These are phyloP conservation scores for Torymus auratus DNA, from an alignment of 2,888 invertebrate genomes.

Conservation along the genomic window DNA sequence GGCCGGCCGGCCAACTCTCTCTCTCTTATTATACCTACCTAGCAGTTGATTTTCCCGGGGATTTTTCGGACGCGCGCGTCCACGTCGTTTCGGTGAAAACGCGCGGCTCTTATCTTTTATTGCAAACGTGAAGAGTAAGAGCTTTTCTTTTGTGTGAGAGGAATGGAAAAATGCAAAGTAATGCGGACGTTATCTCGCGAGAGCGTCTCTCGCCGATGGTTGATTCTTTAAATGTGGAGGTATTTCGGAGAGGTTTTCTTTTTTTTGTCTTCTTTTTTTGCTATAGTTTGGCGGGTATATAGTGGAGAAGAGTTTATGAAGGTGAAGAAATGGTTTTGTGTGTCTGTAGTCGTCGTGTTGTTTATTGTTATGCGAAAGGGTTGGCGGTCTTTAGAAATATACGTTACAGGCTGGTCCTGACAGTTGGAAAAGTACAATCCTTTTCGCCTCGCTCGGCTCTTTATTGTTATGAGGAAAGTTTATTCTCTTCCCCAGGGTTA, in stretches of 20 bases:
- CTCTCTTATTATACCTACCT: not conserved
- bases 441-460: too few species aligned
- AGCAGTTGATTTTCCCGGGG: constrained; percentile 13
- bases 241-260: not conserved
- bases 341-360: not conserved
- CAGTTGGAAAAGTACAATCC: too few species aligned
- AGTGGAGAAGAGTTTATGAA: not conserved
- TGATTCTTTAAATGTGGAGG: not conserved
- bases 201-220: not conserved
- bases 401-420: too few species aligned
- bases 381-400: not conserved
- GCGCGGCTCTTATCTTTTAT: constrained; percentile 21
- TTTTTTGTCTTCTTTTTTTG: not conserved
- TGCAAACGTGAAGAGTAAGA: not conserved
- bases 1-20: not conserved
- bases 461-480: too few species aligned
- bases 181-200: constrained; percentile 6
- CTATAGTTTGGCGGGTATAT: too few species aligned
- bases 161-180: constrained; percentile 16
- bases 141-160: constrained; percentile 1
- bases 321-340: too few species aligned
- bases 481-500: too few species aligned
- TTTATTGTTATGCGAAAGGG: not conserved
- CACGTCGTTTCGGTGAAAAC: constrained; percentile 1
- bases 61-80: not conserved